A percentile compares a stretch with the other conserved stretches of the same genome.
Conservation (phyloP, 2,888 invertebrate genomes). For the Ophion obscuratus region DNA sequence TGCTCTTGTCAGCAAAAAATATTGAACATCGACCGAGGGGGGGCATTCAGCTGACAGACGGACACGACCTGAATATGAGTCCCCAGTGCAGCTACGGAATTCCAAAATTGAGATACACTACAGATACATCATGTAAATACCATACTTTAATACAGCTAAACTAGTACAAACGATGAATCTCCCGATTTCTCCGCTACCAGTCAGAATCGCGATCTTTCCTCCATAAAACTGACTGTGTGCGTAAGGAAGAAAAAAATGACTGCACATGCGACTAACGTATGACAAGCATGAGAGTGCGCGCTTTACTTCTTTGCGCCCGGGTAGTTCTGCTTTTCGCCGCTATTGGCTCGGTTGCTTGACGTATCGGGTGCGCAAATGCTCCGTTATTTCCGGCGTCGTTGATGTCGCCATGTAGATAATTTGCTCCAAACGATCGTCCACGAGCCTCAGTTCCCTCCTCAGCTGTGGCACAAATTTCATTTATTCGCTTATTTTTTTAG, state of each 20-base stretch:
- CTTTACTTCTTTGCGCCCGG: neutral
- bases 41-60: too few species aligned
- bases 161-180: neutral
- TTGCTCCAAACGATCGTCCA: conserved; percentile 82
- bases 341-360: conserved; percentile 76
- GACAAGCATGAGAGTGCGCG: neutral
- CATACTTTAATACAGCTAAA: conserved; percentile 8
- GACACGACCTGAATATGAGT: too few species aligned
- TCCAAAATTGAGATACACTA: neutral
- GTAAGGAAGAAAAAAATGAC: conserved; percentile 2
- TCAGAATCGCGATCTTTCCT: neutral
- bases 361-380: conserved; percentile 86
- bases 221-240: conserved; percentile 19
- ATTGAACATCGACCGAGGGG: too few species aligned
- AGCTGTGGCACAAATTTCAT: conserved; percentile 74
- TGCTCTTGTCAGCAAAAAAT: neutral
- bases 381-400: conserved; percentile 84
- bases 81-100: too few species aligned
- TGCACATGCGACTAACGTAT: conserved; percentile 27
- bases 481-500: neutral
- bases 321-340: conserved; percentile 28
- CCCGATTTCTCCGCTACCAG: neutral
- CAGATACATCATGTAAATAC: neutral
- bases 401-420: conserved; percentile 86
- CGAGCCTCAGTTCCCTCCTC: conserved; percentile 82